Conservation (phyloP, 2,113 vertebrate species). For the Cebus imitator region DNA sequence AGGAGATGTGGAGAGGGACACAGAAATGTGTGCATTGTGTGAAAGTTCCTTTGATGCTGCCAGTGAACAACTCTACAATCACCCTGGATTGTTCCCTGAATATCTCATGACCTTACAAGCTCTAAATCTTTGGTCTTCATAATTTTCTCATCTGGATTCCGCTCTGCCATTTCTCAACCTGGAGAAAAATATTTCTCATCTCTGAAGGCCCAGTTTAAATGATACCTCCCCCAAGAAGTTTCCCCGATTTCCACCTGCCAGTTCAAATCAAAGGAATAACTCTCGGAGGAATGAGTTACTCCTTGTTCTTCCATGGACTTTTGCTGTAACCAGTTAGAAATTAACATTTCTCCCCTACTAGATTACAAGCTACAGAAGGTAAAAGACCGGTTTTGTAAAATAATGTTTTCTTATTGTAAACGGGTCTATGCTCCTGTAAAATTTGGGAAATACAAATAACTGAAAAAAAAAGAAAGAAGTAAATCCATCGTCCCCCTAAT, state of each 20-base stretch:
- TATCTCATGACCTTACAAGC: not conserved
- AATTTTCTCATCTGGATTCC: not conserved
- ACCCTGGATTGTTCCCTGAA: not conserved
- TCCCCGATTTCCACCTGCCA: not conserved
- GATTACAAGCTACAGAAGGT: not conserved
- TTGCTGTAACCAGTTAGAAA: not conserved
- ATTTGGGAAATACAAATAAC: slow-evolving; percentile 5
- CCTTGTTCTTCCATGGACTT: not conserved
- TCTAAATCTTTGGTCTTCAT: not conserved
- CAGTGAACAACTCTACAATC: not conserved
- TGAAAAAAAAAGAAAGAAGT: not conserved
- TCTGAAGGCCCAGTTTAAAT: not conserved
- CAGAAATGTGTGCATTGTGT: not conserved
- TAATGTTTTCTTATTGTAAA: not conserved
- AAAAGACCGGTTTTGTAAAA: not conserved
- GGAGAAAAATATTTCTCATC: not conserved
- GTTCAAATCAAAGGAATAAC: not conserved
- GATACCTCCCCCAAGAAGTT: not conserved
- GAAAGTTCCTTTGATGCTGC: not conserved
- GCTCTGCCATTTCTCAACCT: not conserved
- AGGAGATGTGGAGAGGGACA: not conserved
- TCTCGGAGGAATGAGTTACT: not conserved
- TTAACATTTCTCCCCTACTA: not conserved
- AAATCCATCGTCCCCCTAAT: not conserved
- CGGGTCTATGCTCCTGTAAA: not conserved